Evolutionary conservation across 1,140 invertebrate genomes (phyloP), one percentile per base, ranked within the genome.

Genomic region (Hestina assimilis): DNA sequence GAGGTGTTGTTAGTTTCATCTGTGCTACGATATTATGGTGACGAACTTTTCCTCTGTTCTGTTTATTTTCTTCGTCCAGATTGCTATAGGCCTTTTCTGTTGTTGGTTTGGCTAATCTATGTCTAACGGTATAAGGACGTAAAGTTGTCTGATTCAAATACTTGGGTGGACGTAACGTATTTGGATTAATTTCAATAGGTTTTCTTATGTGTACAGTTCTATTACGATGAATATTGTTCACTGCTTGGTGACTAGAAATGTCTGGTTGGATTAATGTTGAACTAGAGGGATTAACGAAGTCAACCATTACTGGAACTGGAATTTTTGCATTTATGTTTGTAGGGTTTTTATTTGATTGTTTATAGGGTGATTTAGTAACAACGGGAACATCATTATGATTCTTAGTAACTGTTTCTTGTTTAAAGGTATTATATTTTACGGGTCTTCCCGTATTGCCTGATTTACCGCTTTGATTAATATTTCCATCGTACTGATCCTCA

Each of bases 101-200:
- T n/a, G 81, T 80, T 20, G 89, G 84, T 47, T 84, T 90, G 51
- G 83, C 86, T 62, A 89, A 72, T 70, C 87, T 84, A 72, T 88
- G 87, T 57, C 89, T 83, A 46, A 89, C 74, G 38, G 89, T 90
- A 59, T 90, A 90, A 15, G 89, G 89, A 59, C 89, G 73, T 31
- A 89, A 73, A 26, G 89, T 90, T 17, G 88, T 89, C 52, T 89
- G 83, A 68, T 89, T 90, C 24, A 86, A 68, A 70, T 85, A 88
- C 68, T 85, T 89, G 0, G 82, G 82, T 54, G 83, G 83, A 48
- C 46, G 73, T 19, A 67, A 31, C 5, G 83, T 88, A 52, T 78
- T 71, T 23, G 79, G 79, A 31, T 77, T 74, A 61, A 43, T 47
- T 14, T 38, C 43, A 24, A 63, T 41, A n/a, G 82, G 79, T 66